Conservation (phyloP, 2,888 invertebrate genomes). For the Heliconius ethilla region DNA sequence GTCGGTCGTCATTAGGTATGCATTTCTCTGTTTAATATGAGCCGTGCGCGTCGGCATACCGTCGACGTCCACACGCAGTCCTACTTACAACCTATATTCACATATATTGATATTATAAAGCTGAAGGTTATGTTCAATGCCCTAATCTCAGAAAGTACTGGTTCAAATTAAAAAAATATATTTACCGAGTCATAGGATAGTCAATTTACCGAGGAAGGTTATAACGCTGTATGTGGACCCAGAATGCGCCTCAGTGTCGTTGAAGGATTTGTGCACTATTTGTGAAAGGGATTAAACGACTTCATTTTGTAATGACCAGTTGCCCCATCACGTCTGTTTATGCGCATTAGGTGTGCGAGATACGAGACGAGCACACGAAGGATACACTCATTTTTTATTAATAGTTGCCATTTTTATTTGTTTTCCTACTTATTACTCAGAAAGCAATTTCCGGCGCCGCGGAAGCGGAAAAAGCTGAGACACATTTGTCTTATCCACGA, state of each 20-base stretch:
- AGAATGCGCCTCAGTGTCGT: too few species aligned
- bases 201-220: background rate
- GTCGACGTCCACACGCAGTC: too few species aligned
- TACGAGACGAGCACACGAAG: too few species aligned
- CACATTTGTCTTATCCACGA: background rate
- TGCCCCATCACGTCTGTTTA: too few species aligned
- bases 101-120: background rate
- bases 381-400: too few species aligned
- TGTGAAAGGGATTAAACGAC: too few species aligned
- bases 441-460: background rate
- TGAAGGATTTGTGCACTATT: too few species aligned
- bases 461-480: background rate
- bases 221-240: too few species aligned
- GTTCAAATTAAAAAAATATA: background rate
- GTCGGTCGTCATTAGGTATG: background rate
- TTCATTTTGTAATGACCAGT: too few species aligned
- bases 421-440: background rate
- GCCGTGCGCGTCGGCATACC: too few species aligned
- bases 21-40: conserved; percentile 38
- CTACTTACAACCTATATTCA: too few species aligned
- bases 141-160: background rate
- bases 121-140: background rate
- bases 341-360: too few species aligned
- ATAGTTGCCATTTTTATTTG: background rate
- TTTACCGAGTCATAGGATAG: background rate